Conservation (phyloP, 2,797 vertebrate species). For the Sebastes diploproa region DNA sequence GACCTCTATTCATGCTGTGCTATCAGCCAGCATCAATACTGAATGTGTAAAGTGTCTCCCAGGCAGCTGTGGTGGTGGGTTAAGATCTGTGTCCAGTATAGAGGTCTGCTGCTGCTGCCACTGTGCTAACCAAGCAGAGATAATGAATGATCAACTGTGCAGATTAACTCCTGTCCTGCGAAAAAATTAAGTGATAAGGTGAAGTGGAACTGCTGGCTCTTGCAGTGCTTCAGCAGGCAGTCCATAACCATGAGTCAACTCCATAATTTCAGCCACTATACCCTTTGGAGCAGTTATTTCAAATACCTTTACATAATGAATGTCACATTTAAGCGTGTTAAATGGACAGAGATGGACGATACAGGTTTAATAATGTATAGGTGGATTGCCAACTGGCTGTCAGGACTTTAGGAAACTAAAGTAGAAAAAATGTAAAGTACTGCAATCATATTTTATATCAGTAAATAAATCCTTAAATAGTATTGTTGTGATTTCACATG, state of each 20-base stretch:
- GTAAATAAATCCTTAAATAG: not conserved
- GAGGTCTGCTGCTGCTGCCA: conserved; percentile 35
- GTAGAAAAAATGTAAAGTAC: not conserved
- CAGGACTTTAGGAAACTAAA: not conserved
- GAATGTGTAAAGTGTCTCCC: not conserved
- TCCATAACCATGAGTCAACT: not conserved
- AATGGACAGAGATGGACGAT: not conserved
- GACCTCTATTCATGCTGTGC: not conserved
- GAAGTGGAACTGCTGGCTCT: conserved; percentile 30
- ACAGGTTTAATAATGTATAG: not conserved
- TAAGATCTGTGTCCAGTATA: conserved; percentile 36
- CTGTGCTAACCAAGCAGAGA: conserved; percentile 41
- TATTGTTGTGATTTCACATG: not conserved
- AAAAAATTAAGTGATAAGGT: conserved; percentile 50
- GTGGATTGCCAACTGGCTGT: not conserved
- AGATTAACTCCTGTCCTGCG: conserved; percentile 49
- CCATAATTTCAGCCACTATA: conserved; percentile 3
- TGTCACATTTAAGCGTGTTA: not conserved
- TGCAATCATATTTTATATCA: not conserved
- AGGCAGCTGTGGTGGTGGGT: not conserved
- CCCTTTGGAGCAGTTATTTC: conserved; percentile 12
- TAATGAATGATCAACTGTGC: conserved; percentile 53
- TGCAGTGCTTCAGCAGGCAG: not conserved
- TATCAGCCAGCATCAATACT: conserved; percentile 16
- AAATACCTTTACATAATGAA: not conserved